Evolutionary conservation across 2,888 invertebrate genomes (phyloP).

Genomic region (Dynastes hyllus): DNA sequence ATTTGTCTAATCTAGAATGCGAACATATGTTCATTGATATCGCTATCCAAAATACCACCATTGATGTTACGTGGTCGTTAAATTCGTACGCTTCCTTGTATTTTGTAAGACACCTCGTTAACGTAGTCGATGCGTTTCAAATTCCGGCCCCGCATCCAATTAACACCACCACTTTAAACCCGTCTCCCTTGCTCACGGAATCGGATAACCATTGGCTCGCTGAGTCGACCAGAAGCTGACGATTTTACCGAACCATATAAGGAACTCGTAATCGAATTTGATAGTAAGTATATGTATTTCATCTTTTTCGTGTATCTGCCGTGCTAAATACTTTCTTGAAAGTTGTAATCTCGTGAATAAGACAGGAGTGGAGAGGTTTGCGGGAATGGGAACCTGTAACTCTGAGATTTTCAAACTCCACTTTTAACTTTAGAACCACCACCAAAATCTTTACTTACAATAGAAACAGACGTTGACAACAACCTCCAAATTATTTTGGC

Average conservation of each 20-base stretch:
- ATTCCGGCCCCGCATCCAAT: neutral
- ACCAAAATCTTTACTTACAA: neutral
- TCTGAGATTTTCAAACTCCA: too few relatives aligned
- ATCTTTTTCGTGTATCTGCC: too few relatives aligned
- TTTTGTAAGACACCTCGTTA: neutral
- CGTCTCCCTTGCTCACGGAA: neutral
- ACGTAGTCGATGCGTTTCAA: neutral
- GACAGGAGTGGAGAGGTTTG: too few relatives aligned
- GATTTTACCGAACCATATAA: neutral
- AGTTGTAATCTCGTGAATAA: too few relatives aligned
- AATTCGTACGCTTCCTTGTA: neutral
- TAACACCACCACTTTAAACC: neutral
- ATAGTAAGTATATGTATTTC: neutral
- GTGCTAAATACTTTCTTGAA: too few relatives aligned
- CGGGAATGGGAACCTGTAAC: too few relatives aligned
- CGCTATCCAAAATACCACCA: neutral
- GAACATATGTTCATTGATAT: neutral
- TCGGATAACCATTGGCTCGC: neutral
- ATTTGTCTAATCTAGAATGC: neutral
- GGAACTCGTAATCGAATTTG: neutral
- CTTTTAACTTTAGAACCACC: conserved; percentile 12
- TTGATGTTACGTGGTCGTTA: neutral
- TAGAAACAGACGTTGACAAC: neutral
- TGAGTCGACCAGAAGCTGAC: neutral
- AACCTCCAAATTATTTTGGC: conserved; percentile 23